Percentiles rank a stretch among this genome's conserved stretches.
These are phyloP conservation scores for Ophonus ardosiacus DNA, from an alignment of 2,888 invertebrate species.

Conservation along the genomic window DNA sequence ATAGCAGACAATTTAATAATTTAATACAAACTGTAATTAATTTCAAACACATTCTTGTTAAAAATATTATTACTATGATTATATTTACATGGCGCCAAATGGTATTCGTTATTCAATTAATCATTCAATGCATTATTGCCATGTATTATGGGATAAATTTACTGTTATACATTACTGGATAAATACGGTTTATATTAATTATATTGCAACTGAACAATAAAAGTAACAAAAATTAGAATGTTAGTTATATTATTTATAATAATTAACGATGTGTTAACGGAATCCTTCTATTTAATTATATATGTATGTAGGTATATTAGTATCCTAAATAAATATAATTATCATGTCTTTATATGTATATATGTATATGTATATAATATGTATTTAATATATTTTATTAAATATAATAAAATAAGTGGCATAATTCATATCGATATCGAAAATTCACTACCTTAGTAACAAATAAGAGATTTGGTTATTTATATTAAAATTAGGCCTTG, in stretches of 20 bases:
- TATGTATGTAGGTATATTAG: too few relatives aligned
- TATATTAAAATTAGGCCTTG: too few relatives aligned
- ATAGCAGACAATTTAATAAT: constrained; percentile 25
- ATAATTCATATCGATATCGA: too few relatives aligned
- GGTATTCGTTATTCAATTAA: constrained; percentile 22
- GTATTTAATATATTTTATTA: too few relatives aligned
- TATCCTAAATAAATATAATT: too few relatives aligned
- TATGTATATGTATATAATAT: too few relatives aligned
- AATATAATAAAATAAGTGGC: too few relatives aligned
- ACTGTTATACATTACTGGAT: not conserved
- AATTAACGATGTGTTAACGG: not conserved
- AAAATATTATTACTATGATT: constrained; percentile 32
- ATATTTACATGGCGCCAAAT: constrained; percentile 14
- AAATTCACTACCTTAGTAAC: too few relatives aligned
- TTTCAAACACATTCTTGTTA: constrained; percentile 6
- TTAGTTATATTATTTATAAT: not conserved
- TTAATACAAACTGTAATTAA: constrained; percentile 35
- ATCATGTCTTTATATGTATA: too few relatives aligned
- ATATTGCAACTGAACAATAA: not conserved
- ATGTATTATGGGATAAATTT: constrained; percentile 10
- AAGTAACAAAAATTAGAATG: not conserved
- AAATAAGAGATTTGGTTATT: too few relatives aligned
- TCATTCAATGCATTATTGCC: constrained; percentile 2
- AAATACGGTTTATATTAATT: constrained; percentile 3
- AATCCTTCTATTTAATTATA: not conserved